Base-by-base conservation (phyloP, 2,888 invertebrate species). In the Azorinus chamasolen region DNA sequence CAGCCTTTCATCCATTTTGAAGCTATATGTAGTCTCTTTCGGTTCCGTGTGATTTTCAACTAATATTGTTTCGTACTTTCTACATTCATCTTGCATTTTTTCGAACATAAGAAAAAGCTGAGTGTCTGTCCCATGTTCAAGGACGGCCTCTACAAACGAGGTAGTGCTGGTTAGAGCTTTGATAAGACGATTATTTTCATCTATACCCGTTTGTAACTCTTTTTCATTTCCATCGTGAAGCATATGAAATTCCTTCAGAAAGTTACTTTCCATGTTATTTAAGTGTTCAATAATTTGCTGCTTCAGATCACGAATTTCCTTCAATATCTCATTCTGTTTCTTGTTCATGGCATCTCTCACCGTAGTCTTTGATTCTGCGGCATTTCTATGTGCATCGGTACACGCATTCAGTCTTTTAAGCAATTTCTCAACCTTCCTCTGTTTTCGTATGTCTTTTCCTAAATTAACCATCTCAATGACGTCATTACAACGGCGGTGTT, bases 391-490 rank as follows among this genome's bases (percentile, higher is more conserved):
- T 6, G 58, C 43, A 18, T 68, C 63, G 1, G 72, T 39, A 37
- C 77, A 71, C 16, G 58, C 77, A 22, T 71, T 57, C n/a, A 77
- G 18, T 24, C 77, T 51, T 58, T 72, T 72, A 0, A 77, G 51
- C 12, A 71, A n/a, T 41, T 68, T 68, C 41, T 72, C 77, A 0
- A 55, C 71, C 43, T 77, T 77, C 41, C 68, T 51, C 25, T 77
- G 66, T 5, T 41, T 24, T 41, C 77, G 24, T 24, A 72, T 55
- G 3, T 77, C 77, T 48, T 72, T 77, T 2, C 77, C 77, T 14
- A 72, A 54, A 4, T 68, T 68, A n/a, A 58, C 51, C 72, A 68
- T 77, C 39, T 77, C 77, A 16, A 72, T 46, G 10, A 82, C 76
- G 16, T 63, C 54, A 18, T 75, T 66, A 27, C 78, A 79, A 14